Conservation (phyloP, 2,113 vertebrate species). For the Struthio camelus region DNA sequence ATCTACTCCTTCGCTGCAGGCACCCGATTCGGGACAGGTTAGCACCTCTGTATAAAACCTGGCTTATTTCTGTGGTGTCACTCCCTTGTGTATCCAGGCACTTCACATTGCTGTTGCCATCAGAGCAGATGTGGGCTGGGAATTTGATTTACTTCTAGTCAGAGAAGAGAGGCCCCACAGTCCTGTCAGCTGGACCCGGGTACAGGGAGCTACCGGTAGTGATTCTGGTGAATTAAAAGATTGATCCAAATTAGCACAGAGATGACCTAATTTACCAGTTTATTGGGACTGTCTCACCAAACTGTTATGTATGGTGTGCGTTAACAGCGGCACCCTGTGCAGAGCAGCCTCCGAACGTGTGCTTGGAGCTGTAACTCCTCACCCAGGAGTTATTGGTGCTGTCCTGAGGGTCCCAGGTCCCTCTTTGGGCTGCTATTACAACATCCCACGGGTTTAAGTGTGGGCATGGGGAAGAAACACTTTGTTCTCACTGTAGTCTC, state of each 20-base stretch:
- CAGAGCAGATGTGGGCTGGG: not conserved
- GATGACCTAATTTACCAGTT: no score
- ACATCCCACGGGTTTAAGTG: fast-evolving
- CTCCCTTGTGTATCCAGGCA: not conserved
- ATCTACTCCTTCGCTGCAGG: not conserved
- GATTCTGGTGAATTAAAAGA: no score
- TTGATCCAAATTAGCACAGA: no score
- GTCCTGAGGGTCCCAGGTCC: not conserved
- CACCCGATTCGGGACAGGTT: not conserved
- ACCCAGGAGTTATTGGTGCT: not conserved
- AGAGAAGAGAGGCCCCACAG: no score
- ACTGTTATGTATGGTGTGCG: no score
- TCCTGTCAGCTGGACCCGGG: no score
- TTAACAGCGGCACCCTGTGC: not conserved
- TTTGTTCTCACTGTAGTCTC: not conserved
- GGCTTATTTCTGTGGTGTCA: not conserved
- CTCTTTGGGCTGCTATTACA: not conserved
- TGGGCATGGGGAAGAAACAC: not conserved
- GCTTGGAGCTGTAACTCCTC: not conserved
- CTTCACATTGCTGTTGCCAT: not conserved
- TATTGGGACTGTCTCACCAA: no score
- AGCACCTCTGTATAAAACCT: not conserved
- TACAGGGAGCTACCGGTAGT: no score
- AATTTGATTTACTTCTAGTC: not conserved
- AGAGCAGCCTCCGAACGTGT: not conserved